Conservation (phyloP, 2,113 vertebrate species). For the western clawed frog (Xenopus tropicalis) region UCB_Xtro_10.0 CM004447.2:95595001-95595500, state of each 20-base stretch:
- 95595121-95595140: too few relatives aligned
- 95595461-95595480: constrained; percentile 76
- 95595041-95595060: too few relatives aligned
- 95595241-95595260: constrained; percentile 74
- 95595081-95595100: too few relatives aligned
- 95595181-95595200: constrained; percentile 94
- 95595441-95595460: constrained; percentile 71
- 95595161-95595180: constrained; percentile 67
- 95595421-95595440: constrained; percentile 71
- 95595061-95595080: too few relatives aligned
- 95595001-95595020: too few relatives aligned
- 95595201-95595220: constrained; percentile 84
- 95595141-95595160: too few relatives aligned
- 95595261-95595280: constrained; percentile 62
- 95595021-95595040: too few relatives aligned
- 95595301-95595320: constrained; percentile 77
- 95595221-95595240: constrained; percentile 76
- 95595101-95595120: too few relatives aligned
- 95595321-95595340: constrained; percentile 81
- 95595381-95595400: constrained; percentile 83
- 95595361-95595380: constrained; percentile 82
- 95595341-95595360: constrained; percentile 76
- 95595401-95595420: constrained; percentile 73
- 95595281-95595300: constrained; percentile 75
- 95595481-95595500: constrained; percentile 83